Evolutionary conservation across 2,888 invertebrate genomes (phyloP), one percentile per base, ranked within the genome.

Genomic region (Papilio demoleus): DNA sequence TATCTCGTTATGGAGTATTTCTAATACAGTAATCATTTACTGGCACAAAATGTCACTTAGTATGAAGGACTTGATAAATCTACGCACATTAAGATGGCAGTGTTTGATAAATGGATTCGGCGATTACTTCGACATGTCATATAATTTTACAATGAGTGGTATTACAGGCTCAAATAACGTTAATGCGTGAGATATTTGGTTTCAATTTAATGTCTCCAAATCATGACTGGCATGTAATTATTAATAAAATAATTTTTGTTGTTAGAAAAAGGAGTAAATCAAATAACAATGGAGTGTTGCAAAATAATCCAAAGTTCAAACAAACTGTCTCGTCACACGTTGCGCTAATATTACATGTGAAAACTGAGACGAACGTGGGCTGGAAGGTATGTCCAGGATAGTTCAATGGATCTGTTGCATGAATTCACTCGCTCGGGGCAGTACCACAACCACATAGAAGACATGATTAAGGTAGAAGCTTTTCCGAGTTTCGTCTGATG

Each of bases 1-100:
- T 72, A 58, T 45, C 70, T 67, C 73, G 70, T 71, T 76, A 75
- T 76, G 72, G 73, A 74, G 76, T 80, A 72, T 73, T 71, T 68
- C 72, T 78, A 79, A 79, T 77, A 77, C 76, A 65, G 66, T 67
- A 72, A 74, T 79, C 77, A 82, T 83, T 85, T 80, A 77, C 63
- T 69, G 65, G 68, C 70, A 67, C 73, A 72, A 72, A 70, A 61
- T 74, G 70, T 70, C 71, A 70, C 68, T 80, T 79, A 72, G 77
- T 76, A 74, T 75, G 76, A 80, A 85, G 84, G 81, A 87, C 88
- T 82, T 84, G 82, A 78, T 77, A 77, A 80, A 80, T 80, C 79
- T 76, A 70, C 76, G 76, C 74, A 70, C 71, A 77, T 75, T 81
- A 78, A 72, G 81, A 63, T 74, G 82, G 79, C 81, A 79, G 79